Conservation (phyloP, 2,797 vertebrate genomes). For the Xenopus petersii region DNA sequence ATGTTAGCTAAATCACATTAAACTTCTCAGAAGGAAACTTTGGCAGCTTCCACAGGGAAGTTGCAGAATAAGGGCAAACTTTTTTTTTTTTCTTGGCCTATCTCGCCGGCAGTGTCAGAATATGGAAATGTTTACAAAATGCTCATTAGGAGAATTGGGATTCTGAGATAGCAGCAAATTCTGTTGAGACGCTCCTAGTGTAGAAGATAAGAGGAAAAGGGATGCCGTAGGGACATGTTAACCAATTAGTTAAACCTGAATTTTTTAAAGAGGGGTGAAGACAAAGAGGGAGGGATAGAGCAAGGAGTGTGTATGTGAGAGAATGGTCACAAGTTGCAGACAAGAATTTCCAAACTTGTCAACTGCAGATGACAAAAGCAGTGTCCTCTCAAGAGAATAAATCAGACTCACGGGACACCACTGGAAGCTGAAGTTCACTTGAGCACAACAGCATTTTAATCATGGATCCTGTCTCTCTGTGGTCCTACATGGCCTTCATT, state of each 20-base stretch:
- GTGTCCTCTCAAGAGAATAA: constrained; percentile 63
- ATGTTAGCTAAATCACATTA: constrained; percentile 18
- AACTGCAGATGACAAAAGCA: constrained; percentile 69
- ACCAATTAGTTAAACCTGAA: constrained; percentile 81
- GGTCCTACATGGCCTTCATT: constrained; percentile 65
- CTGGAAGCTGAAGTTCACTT: constrained; percentile 51
- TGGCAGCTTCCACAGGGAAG: constrained; percentile 49
- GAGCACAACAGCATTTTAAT: constrained; percentile 51
- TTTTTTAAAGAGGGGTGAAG: constrained; percentile 68
- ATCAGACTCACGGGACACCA: constrained; percentile 60
- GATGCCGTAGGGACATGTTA: constrained; percentile 75
- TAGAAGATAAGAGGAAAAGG: constrained; percentile 86
- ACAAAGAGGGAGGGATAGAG: constrained; percentile 56
- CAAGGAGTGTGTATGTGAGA: constrained; percentile 51
- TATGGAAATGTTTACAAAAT: constrained; percentile 94
- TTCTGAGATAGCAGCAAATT: constrained; percentile 85
- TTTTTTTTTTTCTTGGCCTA: constrained; percentile 61
- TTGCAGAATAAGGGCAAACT: constrained; percentile 56
- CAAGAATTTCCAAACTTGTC: constrained; percentile 75
- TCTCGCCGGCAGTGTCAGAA: constrained; percentile 78
- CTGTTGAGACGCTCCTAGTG: constrained; percentile 85
- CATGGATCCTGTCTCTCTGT: constrained; percentile 73
- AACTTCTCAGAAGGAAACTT: constrained; percentile 35
- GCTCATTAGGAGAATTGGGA: constrained; percentile 94
- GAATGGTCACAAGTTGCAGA: constrained; percentile 61